Conservation (phyloP, 2,797 vertebrate genomes). For the Karalla daura region DNA sequence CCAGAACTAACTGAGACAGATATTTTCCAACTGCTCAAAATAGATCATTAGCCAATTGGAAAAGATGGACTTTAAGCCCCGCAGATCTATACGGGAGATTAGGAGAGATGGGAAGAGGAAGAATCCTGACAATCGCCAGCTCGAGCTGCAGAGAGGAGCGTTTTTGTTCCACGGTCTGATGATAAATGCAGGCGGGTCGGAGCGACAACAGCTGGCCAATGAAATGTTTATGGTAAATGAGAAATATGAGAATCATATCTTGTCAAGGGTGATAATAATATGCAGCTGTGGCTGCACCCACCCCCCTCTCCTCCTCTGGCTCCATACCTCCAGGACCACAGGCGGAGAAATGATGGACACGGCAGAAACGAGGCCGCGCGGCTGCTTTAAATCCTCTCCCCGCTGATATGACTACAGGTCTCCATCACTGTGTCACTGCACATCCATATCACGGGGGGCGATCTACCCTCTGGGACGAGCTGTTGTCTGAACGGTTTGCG, state of each 20-base stretch:
- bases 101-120: constrained; percentile 49
- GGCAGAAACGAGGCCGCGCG: constrained; percentile 8
- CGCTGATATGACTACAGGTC: constrained; percentile 46
- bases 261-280: constrained; percentile 47
- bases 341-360: constrained; percentile 54
- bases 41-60: constrained; percentile 82
- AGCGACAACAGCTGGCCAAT: constrained; percentile 53
- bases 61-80: constrained; percentile 70
- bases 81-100: constrained; percentile 72
- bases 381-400: constrained; percentile 51
- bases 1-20: constrained; percentile 81
- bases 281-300: constrained; percentile 56
- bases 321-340: constrained; percentile 44
- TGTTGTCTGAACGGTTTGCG: constrained; percentile 59
- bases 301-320: constrained; percentile 24
- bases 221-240: constrained; percentile 62
- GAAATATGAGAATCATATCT: constrained; percentile 62
- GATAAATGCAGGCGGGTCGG: constrained; percentile 41
- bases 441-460: constrained; percentile 47
- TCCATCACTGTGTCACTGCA: constrained; percentile 46
- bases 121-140: constrained; percentile 38
- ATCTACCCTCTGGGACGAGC: constrained; percentile 48
- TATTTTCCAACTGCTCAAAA: constrained; percentile 79
- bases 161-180: constrained; percentile 25
- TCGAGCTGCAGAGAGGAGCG: constrained; percentile 6